phyloP scores from a whole-genome alignment of 2,113 vertebrate species.

The Kryptolebias marmoratus region DNA sequence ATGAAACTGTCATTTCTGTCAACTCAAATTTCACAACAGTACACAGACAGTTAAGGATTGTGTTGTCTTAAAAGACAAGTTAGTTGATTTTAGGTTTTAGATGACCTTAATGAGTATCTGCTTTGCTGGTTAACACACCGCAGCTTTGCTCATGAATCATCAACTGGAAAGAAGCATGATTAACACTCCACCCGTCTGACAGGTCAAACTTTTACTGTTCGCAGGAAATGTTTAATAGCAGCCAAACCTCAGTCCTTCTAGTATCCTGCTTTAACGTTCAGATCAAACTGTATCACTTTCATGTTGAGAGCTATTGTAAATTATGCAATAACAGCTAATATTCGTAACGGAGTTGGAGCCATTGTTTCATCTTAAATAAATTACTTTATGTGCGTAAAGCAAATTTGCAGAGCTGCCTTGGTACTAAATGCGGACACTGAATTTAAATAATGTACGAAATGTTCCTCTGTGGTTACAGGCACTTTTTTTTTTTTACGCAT shows the following conservation, averaged over 20 bases:
- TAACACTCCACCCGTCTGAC: conserved; percentile 13
- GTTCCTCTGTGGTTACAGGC: not conserved
- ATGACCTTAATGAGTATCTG: too few species aligned
- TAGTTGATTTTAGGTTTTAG: not conserved
- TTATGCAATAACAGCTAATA: too few species aligned
- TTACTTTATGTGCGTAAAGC: not conserved
- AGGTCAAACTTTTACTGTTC: conserved; percentile 2
- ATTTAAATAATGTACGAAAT: too few species aligned
- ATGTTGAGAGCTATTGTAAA: too few species aligned
- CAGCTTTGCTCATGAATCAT: not conserved
- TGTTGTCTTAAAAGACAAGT: not conserved
- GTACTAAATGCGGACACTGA: not conserved
- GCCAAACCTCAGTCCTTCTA: not conserved
- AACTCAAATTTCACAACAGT: not conserved
- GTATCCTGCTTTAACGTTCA: not conserved
- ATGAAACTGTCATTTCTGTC: not conserved
- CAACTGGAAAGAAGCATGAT: not conserved
- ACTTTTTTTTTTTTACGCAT: not conserved
- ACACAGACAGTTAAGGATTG: not conserved
- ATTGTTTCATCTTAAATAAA: too few species aligned
- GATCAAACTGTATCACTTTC: not conserved
- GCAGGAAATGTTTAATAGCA: not conserved
- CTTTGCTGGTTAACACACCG: not conserved
- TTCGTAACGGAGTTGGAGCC: too few species aligned
- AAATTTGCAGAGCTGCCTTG: not conserved